Evolutionary conservation across 2,888 invertebrate genomes (phyloP), one percentile per base, ranked within the genome.

Genomic region (Linyphia triangularis): DNA sequence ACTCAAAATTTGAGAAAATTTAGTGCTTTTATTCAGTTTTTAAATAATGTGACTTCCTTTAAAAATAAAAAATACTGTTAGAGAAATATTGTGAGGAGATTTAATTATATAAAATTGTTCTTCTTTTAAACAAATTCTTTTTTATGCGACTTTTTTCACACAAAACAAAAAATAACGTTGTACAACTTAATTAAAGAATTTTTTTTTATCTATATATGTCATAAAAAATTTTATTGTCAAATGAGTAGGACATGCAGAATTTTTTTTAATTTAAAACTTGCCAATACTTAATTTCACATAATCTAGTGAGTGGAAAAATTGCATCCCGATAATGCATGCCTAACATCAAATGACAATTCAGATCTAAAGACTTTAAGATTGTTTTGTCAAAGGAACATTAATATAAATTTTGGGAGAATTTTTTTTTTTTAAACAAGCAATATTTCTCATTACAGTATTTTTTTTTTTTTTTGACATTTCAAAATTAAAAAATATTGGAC

Each of bases 271-370:
- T 72, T 72, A 63, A 72, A 26, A 67, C 28, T 63, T 73, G 82
- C 82, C 82, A 72, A 83, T 83, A 61, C 75, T 37, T 30, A 82
- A 59, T 82, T 70, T 72, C n/a, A n/a, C 10, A 73, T 7, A 51
- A 26, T 33, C 24, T 24, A 4, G 84, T 33, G 67, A 84, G 75
- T 84, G 75, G 75, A 67, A 84, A 84, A 51, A 75, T 57, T 84
- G 84, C 65, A 73, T 63, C 75, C 84, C 57, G 67, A 67, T 22
- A 30, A 26, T 57, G 63, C 75, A 84, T 84, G 75, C 37, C 75
- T 51, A 0, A 19, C 33, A 65, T 43, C 57, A 30, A 33, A 33
- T 75, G 65, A 16, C 67, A 72, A 40, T 67, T 78, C 9, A 67
- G 16, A 5, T 24, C 19, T 10, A 33, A 19, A 67, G 30, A 7